Conservation (phyloP, 2,888 invertebrate species). For the Cheilosia vernalis region DNA sequence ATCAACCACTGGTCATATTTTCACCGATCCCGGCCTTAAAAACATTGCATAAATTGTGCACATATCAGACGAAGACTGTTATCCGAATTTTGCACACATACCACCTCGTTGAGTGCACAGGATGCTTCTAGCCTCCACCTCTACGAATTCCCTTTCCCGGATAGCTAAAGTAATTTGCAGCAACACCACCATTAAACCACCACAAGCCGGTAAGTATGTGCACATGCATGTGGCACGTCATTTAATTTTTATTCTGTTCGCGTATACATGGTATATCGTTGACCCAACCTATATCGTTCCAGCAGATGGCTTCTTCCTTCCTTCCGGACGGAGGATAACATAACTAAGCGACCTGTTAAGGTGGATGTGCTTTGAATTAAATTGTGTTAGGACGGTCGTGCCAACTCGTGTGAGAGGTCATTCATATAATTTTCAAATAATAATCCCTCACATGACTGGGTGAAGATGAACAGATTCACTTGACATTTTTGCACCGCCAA, state of each 20-base stretch:
- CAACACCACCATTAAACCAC: conserved; percentile 46
- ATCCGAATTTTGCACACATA: no score
- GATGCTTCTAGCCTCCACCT: no score
- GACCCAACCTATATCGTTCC: conserved; percentile 39
- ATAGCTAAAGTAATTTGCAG: conserved; percentile 47
- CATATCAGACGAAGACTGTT: no score
- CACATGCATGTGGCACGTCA: conserved; percentile 60
- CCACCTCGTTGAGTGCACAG: no score
- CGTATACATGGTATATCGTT: conserved; percentile 26
- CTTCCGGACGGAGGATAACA: conserved; percentile 53
- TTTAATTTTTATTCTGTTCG: conserved; percentile 64
- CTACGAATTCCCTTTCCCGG: neutral
- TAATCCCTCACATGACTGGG: neutral
- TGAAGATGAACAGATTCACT: conserved; percentile 21
- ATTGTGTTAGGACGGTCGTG: conserved; percentile 1
- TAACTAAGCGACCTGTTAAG: conserved; percentile 29
- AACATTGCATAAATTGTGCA: no score
- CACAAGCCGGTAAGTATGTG: conserved; percentile 48
- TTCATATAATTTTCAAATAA: conserved; percentile 7
- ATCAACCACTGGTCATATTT: no score
- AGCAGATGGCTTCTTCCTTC: conserved; percentile 43
- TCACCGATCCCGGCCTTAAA: no score
- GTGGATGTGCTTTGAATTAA: conserved; percentile 47
- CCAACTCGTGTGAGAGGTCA: conserved; percentile 13
- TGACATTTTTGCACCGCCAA: conserved; percentile 12